A percentile compares a stretch with the other conserved stretches of the same genome.
These are phyloP conservation scores for Lithophane leautieri DNA, from an alignment of 2,888 invertebrate genomes.

Conservation along the genomic window DNA sequence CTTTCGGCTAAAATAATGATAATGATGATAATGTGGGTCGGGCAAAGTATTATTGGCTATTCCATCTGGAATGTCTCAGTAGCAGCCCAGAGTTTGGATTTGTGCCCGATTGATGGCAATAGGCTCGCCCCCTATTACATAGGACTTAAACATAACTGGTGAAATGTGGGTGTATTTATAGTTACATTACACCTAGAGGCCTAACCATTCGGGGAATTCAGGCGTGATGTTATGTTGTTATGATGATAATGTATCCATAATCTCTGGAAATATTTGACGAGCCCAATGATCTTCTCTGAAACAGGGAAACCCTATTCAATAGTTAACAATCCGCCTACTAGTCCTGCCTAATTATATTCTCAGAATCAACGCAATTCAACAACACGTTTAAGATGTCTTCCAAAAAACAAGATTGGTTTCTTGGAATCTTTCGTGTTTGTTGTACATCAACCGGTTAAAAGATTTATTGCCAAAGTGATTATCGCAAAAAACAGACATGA, in stretches of 20 bases:
- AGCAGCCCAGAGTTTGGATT: too few relatives aligned
- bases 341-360: neutral
- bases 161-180: too few relatives aligned
- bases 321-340: neutral
- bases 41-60: too few relatives aligned
- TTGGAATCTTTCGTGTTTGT: conserved; percentile 2
- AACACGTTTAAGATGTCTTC: neutral
- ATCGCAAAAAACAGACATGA: conserved; percentile 21
- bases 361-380: neutral
- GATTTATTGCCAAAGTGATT: neutral
- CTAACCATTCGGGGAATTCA: too few relatives aligned
- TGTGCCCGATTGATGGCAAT: too few relatives aligned
- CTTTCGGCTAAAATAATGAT: neutral
- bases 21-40: too few relatives aligned
- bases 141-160: too few relatives aligned
- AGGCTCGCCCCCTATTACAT: too few relatives aligned
- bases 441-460: conserved; percentile 33
- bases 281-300: neutral
- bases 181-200: too few relatives aligned
- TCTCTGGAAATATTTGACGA: neutral
- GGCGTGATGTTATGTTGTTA: too few relatives aligned
- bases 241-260: neutral
- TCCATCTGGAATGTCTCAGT: too few relatives aligned
- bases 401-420: conserved; percentile 2
- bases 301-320: conserved; percentile 1